These are phyloP conservation scores for Hippotragus niger DNA, from an alignment of 2,113 vertebrate species.

Conservation along the genomic window DNA sequence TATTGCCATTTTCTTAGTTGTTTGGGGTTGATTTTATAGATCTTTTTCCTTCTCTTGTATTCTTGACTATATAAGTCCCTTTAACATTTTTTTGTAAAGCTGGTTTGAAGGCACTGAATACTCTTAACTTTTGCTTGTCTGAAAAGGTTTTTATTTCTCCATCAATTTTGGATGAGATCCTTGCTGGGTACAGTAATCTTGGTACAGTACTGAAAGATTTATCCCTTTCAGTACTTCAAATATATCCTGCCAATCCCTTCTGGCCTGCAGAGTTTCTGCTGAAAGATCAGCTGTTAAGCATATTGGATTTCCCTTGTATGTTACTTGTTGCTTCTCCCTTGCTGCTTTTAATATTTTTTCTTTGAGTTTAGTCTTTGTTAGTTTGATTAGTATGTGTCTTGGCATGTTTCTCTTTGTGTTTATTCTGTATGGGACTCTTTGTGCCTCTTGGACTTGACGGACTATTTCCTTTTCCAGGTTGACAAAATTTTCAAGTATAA, in stretches of 20 bases:
- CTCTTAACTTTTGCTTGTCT: not conserved
- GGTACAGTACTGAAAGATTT: not conserved
- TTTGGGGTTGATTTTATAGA: not conserved
- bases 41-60: not conserved
- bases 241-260: not conserved
- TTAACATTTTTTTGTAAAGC: not conserved
- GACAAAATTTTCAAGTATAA: not conserved
- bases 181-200: not conserved
- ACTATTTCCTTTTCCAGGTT: not conserved
- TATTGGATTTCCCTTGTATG: no score
- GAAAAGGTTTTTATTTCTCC: not conserved
- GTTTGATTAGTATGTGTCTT: not conserved
- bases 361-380: not conserved
- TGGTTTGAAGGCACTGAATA: not conserved
- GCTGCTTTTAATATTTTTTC: no score
- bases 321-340: no score
- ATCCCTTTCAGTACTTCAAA: not conserved
- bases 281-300: not conserved
- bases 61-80: not conserved
- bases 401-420: not conserved
- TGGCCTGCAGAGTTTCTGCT: not conserved
- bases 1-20: not conserved
- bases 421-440: not conserved
- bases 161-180: not conserved
- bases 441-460: not conserved